Conservation (phyloP, 2,113 vertebrate species). For the Nansenia antarctica region DNA sequence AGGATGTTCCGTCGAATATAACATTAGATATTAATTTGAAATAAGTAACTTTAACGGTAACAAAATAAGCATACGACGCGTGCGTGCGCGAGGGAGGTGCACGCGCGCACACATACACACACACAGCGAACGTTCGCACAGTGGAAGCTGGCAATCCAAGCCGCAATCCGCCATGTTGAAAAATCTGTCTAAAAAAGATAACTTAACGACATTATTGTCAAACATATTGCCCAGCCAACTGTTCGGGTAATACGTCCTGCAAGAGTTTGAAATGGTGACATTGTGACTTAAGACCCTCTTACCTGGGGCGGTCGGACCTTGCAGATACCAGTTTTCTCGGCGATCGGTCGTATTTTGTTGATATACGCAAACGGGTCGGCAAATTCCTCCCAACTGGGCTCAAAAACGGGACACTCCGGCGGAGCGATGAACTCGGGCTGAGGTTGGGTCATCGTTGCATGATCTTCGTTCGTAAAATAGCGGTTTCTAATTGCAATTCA, state of each 20-base stretch:
- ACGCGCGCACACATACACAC: slow-evolving; percentile 32
- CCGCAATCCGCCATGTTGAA: slow-evolving; percentile 90
- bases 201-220: slow-evolving; percentile 61
- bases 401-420: slow-evolving; percentile 95
- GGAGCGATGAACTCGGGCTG: slow-evolving; percentile 92
- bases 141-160: slow-evolving; percentile 63
- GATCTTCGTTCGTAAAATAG: slow-evolving; percentile 56
- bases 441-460: slow-evolving; percentile 74
- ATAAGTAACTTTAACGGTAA: too few relatives aligned
- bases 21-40: too few relatives aligned
- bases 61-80: neutral
- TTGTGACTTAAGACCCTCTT: slow-evolving; percentile 65
- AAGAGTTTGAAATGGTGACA: neutral
- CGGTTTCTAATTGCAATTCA: slow-evolving; percentile 37
- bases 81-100: neutral
- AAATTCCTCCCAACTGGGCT: slow-evolving; percentile 96
- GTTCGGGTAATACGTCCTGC: neutral
- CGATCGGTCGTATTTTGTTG: slow-evolving; percentile 96
- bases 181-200: slow-evolving; percentile 76
- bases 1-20: too few relatives aligned
- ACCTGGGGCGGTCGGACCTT: slow-evolving; percentile 94
- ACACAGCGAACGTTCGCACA: slow-evolving; percentile 40
- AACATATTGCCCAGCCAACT: slow-evolving; percentile 26
- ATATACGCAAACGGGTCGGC: slow-evolving; percentile 94
- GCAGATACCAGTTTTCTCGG: slow-evolving; percentile 96